These are phyloP conservation scores for Aramus guarauna DNA, from an alignment of 2,113 vertebrate species.

Conservation along the genomic window DNA sequence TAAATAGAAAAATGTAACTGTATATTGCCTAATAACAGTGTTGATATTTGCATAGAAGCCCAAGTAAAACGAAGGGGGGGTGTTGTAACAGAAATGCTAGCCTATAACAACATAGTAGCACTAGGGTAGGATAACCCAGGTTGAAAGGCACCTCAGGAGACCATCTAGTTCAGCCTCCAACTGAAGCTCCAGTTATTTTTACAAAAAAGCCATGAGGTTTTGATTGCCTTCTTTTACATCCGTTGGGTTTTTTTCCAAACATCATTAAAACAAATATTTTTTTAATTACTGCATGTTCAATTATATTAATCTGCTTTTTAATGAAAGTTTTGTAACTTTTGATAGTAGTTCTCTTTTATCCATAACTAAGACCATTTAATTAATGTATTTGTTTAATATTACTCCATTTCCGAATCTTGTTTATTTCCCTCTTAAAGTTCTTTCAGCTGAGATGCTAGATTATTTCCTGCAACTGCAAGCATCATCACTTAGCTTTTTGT, in stretches of 20 bases:
- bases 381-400: background rate
- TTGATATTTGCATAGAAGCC: background rate
- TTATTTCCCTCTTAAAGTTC: background rate
- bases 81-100: background rate
- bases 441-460: background rate
- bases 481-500: background rate
- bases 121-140: background rate
- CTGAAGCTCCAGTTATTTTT: background rate
- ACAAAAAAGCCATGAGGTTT: background rate
- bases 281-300: background rate
- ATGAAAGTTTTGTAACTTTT: background rate
- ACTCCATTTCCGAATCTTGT: background rate
- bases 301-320: background rate
- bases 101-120: background rate
- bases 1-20: background rate
- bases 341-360: background rate
- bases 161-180: background rate
- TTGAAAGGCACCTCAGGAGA: background rate
- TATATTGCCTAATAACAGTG: background rate
- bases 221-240: background rate
- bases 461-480: background rate
- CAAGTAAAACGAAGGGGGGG: background rate
- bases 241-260: background rate
- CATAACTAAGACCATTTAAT: background rate
- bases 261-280: background rate